Evolutionary conservation across 2,888 invertebrate genomes (phyloP).

Genomic region (Chelonus formosanus): DNA sequence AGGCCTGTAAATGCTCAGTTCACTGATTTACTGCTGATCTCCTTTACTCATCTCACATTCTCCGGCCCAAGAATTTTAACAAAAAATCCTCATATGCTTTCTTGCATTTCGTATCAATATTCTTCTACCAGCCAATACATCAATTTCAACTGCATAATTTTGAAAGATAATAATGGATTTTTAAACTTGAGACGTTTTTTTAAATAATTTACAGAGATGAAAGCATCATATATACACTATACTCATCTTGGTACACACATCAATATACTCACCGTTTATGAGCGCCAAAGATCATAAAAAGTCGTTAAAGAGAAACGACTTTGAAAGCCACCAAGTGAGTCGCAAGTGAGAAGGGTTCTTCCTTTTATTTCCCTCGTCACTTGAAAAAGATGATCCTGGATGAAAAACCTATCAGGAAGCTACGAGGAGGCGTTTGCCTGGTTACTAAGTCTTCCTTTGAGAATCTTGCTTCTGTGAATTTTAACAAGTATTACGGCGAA

Average conservation of each 20-base stretch:
- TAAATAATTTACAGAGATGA: slow-evolving; percentile 10
- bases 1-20: slow-evolving; percentile 60
- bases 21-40: slow-evolving; percentile 58
- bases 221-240: neutral
- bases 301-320: slow-evolving; percentile 37
- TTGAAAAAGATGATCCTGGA: slow-evolving; percentile 25
- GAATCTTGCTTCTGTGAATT: slow-evolving; percentile 25
- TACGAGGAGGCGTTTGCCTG: slow-evolving; percentile 28
- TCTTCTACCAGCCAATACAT: slow-evolving; percentile 8
- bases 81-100: slow-evolving; percentile 27
- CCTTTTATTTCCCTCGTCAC: slow-evolving; percentile 16
- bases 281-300: slow-evolving; percentile 45
- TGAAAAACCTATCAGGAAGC: slow-evolving; percentile 41
- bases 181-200: slow-evolving; percentile 22
- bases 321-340: slow-evolving; percentile 35
- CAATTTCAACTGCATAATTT: slow-evolving; percentile 9
- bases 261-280: slow-evolving; percentile 43
- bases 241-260: slow-evolving; percentile 35
- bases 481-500: slow-evolving; percentile 17
- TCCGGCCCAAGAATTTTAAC: slow-evolving; percentile 16
- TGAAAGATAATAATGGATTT: slow-evolving; percentile 23
- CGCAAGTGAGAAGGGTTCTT: slow-evolving; percentile 29
- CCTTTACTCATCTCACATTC: slow-evolving; percentile 31
- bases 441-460: slow-evolving; percentile 12
- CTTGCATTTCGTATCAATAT: slow-evolving; percentile 16